These are phyloP conservation scores for Alaudala cheleensis DNA, from an alignment of 2,113 vertebrate species.

Conservation along the genomic window DNA sequence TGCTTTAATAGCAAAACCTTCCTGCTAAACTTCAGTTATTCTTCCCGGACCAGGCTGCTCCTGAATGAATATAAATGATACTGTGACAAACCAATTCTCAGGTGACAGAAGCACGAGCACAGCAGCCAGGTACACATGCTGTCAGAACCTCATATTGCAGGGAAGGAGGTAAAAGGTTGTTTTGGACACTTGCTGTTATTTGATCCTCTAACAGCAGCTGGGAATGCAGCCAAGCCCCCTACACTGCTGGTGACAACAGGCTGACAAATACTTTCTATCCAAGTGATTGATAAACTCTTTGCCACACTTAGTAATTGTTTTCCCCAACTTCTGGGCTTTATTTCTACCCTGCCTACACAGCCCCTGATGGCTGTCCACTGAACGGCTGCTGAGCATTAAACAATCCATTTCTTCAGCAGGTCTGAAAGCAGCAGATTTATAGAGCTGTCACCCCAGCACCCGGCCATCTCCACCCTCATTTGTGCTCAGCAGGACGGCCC, in stretches of 20 bases:
- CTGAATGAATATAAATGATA: neutral
- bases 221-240: neutral
- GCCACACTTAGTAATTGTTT: slow-evolving; percentile 23
- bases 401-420: neutral
- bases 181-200: neutral
- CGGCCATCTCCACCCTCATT: neutral
- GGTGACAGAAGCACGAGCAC: neutral
- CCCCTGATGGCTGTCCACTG: neutral
- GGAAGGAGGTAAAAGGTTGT: neutral
- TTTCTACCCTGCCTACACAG: neutral
- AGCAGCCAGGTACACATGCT: neutral
- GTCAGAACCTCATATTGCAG: neutral
- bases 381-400: neutral
- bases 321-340: neutral
- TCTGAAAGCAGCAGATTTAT: neutral
- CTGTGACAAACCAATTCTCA: neutral
- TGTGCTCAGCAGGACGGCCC: neutral
- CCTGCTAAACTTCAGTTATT: neutral
- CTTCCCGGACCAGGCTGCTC: neutral
- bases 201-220: neutral
- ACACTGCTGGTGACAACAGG: neutral
- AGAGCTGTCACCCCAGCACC: neutral
- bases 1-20: neutral
- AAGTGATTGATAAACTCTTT: neutral
- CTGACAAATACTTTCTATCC: neutral